phyloP scores from a whole-genome alignment of 2,888 invertebrate genomes.

The Acleris literana region DNA sequence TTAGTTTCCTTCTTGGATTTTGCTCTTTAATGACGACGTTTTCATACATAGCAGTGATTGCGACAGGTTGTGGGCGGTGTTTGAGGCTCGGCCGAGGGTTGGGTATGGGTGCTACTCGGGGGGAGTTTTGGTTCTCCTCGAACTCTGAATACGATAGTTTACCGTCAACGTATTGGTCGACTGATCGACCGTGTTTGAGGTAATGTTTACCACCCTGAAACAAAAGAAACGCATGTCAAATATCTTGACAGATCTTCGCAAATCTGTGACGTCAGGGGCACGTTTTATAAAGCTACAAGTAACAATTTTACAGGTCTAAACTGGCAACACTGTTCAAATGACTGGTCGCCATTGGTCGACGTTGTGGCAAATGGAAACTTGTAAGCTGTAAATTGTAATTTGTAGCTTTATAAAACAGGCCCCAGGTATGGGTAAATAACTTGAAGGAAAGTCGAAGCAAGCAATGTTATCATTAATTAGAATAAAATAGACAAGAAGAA shows the following conservation, averaged over 20 bases:
- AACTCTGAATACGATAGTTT: constrained; percentile 82
- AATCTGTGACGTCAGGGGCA: not conserved
- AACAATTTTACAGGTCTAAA: too few species aligned
- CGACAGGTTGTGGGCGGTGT: constrained; percentile 85
- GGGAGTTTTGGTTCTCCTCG: constrained; percentile 76
- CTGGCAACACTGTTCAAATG: too few species aligned
- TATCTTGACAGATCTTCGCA: not conserved
- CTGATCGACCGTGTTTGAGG: constrained; percentile 88
- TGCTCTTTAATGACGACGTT: constrained; percentile 88
- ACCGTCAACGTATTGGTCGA: constrained; percentile 91
- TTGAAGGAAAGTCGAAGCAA: too few species aligned
- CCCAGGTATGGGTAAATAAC: too few species aligned
- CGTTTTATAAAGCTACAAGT: too few species aligned
- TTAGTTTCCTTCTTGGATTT: constrained; percentile 88
- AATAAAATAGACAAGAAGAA: too few species aligned
- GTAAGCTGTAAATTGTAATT: too few species aligned
- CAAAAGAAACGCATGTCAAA: constrained; percentile 47
- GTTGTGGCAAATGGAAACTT: too few species aligned
- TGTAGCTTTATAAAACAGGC: too few species aligned
- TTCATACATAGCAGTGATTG: constrained; percentile 89
- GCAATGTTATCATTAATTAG: too few species aligned
- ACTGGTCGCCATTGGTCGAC: too few species aligned
- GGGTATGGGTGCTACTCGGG: constrained; percentile 72
- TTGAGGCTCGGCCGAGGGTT: constrained; percentile 74
- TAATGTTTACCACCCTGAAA: constrained; percentile 81